Evolutionary conservation across 2,113 vertebrate species (phyloP).

Genomic region (Furnarius figulus): DNA sequence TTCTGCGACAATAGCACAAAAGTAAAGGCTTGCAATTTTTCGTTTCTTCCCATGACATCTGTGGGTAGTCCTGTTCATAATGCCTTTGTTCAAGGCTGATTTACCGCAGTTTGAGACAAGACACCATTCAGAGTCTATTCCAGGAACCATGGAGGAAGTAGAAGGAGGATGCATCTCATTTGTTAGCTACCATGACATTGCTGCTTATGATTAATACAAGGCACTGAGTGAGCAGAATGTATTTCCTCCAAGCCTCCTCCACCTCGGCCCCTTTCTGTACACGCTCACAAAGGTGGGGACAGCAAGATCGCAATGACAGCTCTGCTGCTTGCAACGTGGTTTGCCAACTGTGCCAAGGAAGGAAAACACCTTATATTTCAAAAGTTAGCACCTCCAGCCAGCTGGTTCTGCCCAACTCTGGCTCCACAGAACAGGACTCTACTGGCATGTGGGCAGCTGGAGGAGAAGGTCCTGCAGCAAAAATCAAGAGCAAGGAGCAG

Average conservation of each 20-base stretch:
- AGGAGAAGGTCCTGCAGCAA: neutral
- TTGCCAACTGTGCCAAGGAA: neutral
- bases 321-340: neutral
- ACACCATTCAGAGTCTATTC: constrained; percentile 45
- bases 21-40: constrained; percentile 13
- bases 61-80: constrained; percentile 37
- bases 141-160: constrained; percentile 36
- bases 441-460: neutral
- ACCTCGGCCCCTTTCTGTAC: neutral
- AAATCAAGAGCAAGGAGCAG: neutral
- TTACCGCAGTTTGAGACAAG: constrained; percentile 8
- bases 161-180: constrained; percentile 20
- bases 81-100: constrained; percentile 1
- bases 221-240: neutral
- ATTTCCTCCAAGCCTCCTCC: neutral
- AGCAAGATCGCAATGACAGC: neutral
- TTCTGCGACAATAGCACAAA: neutral
- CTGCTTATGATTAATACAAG: neutral
- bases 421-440: neutral
- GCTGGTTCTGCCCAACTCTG: neutral
- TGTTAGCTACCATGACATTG: neutral
- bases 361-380: neutral
- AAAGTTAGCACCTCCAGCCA: neutral
- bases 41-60: constrained; percentile 47
- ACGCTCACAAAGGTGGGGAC: neutral